These are phyloP conservation scores for Limnephilus auricula DNA, from an alignment of 2,888 invertebrate species.

Conservation along the genomic window DNA sequence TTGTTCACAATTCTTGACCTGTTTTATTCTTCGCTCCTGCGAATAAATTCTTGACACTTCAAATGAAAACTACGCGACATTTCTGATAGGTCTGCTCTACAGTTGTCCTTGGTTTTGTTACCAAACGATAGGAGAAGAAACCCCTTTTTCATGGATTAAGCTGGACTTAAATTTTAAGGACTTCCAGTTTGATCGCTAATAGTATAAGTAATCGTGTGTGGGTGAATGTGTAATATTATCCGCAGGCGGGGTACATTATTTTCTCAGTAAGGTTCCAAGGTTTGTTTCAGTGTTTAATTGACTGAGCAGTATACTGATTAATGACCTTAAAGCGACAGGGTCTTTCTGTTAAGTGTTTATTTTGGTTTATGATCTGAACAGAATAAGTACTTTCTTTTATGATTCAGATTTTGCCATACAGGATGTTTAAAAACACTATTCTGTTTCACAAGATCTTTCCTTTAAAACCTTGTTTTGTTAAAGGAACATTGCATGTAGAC, in stretches of 20 bases:
- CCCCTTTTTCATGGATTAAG: no score
- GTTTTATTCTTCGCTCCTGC: no score
- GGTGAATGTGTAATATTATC: not conserved
- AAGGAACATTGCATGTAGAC: not conserved
- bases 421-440: not conserved
- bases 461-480: not conserved
- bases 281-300: not conserved
- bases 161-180: not conserved
- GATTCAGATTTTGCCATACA: not conserved
- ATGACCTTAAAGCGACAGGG: slow-evolving; percentile 2
- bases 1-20: no score
- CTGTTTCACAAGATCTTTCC: not conserved
- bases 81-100: no score
- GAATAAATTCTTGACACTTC: no score
- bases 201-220: no score
- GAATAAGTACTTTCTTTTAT: not conserved
- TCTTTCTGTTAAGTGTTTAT: not conserved
- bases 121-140: no score
- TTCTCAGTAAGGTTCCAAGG: not conserved
- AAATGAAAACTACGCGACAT: no score
- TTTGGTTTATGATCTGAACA: not conserved
- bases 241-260: not conserved
- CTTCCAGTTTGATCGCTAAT: not conserved
- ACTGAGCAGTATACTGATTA: not conserved
- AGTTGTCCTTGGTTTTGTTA: no score